A percentile compares a stretch with the other conserved stretches of the same genome.
These are phyloP conservation scores for Anguilla marmorata DNA, from an alignment of 2,797 vertebrate species.

Conservation along the genomic window DNA sequence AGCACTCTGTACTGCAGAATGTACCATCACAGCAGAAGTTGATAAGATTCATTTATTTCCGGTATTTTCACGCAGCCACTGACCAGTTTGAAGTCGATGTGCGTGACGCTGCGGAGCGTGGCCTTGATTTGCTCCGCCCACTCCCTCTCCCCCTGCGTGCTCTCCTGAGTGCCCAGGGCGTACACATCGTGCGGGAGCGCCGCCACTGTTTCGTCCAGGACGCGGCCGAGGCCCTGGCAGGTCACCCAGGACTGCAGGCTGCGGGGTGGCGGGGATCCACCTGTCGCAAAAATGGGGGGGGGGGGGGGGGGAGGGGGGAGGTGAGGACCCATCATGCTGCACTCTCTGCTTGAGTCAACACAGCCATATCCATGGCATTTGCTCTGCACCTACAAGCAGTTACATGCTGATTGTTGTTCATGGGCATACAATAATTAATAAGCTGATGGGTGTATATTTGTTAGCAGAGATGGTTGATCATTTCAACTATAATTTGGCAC, in stretches of 20 bases:
- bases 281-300: conserved; percentile 48
- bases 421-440: not conserved
- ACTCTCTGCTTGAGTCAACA: not conserved
- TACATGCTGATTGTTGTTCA: not conserved
- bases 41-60: not conserved
- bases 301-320: not conserved
- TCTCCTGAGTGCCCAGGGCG: conserved; percentile 81
- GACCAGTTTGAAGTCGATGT: conserved; percentile 78
- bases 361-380: not conserved
- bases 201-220: conserved; percentile 68
- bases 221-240: conserved; percentile 73
- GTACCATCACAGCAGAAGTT: not conserved
- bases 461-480: not conserved
- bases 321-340: not conserved
- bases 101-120: conserved; percentile 68
- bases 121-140: conserved; percentile 77
- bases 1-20: not conserved
- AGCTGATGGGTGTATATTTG: no score
- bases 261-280: conserved; percentile 71
- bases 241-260: conserved; percentile 76
- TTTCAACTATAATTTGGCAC: no score
- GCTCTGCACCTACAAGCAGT: not conserved
- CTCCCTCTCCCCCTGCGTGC: conserved; percentile 78
- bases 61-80: not conserved
- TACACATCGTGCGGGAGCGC: conserved; percentile 77